Conservation (phyloP, 2,113 vertebrate genomes). For the Oenanthe oenanthe region DNA sequence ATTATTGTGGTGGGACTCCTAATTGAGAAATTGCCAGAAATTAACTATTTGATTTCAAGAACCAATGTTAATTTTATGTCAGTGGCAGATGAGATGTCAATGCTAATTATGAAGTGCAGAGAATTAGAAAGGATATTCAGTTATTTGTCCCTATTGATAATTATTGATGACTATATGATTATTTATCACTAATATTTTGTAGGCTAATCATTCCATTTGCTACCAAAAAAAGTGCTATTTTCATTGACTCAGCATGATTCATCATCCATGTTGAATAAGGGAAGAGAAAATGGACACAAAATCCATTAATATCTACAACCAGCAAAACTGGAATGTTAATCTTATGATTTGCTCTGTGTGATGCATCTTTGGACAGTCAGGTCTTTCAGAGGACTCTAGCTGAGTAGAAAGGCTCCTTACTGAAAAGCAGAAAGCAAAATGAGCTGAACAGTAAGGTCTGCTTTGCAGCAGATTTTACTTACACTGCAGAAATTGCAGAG, state of each 20-base stretch:
- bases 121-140: background rate
- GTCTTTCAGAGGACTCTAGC: background rate
- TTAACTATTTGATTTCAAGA: background rate
- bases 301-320: background rate
- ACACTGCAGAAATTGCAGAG: slow-evolving; percentile 16
- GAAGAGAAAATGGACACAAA: background rate
- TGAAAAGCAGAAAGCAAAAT: background rate
- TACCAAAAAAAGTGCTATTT: background rate
- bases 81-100: background rate
- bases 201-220: background rate
- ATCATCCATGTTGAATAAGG: background rate
- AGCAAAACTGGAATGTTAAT: background rate
- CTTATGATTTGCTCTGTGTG: background rate
- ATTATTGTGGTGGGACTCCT: background rate
- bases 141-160: background rate
- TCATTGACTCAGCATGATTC: background rate
- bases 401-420: background rate
- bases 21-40: background rate
- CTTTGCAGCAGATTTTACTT: slow-evolving; percentile 10
- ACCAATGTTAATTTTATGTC: background rate
- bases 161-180: background rate
- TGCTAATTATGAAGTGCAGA: background rate
- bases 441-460: background rate
- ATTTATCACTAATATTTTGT: background rate
- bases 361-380: background rate